phyloP scores from a whole-genome alignment of 2,797 vertebrate genomes.

The Tokudaia tokunoshimensis region DNA sequence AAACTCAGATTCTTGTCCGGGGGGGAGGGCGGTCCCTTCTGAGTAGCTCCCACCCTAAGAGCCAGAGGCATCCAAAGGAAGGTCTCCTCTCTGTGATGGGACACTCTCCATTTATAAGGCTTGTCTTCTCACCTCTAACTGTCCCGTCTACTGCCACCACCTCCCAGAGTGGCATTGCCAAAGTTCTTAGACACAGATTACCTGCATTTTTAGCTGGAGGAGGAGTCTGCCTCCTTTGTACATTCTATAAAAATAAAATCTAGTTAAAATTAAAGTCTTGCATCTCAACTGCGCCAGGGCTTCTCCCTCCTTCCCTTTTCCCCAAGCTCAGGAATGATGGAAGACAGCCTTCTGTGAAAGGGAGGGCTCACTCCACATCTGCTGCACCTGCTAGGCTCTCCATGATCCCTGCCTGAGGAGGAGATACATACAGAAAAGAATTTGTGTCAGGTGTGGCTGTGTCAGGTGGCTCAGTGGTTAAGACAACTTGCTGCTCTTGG shows the following conservation, averaged over 20 bases:
- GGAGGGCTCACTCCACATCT: too few relatives aligned
- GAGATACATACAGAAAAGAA: neutral
- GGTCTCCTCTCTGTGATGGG: neutral
- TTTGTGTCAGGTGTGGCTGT: neutral
- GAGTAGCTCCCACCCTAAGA: neutral
- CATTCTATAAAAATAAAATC: neutral
- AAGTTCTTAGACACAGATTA: neutral
- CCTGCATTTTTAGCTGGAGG: neutral
- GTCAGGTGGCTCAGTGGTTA: neutral
- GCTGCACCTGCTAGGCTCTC: neutral
- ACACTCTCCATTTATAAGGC: neutral
- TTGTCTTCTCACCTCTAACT: neutral
- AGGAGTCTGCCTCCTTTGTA: neutral
- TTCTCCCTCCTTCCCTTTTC: too few relatives aligned
- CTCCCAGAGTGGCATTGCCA: neutral
- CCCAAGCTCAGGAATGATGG: neutral
- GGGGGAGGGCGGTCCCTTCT: neutral
- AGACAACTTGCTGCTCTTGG: neutral
- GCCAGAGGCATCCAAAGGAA: neutral
- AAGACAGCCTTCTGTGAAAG: neutral
- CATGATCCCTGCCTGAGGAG: neutral
- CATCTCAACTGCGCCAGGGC: neutral
- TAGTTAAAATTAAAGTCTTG: neutral
- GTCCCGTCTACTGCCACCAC: accelerated
- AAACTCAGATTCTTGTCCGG: neutral